Evolutionary conservation across 2,797 vertebrate genomes (phyloP), one percentile per base, ranked within the genome.

Genomic region (Petrocephalus schoutedeni): DNA sequence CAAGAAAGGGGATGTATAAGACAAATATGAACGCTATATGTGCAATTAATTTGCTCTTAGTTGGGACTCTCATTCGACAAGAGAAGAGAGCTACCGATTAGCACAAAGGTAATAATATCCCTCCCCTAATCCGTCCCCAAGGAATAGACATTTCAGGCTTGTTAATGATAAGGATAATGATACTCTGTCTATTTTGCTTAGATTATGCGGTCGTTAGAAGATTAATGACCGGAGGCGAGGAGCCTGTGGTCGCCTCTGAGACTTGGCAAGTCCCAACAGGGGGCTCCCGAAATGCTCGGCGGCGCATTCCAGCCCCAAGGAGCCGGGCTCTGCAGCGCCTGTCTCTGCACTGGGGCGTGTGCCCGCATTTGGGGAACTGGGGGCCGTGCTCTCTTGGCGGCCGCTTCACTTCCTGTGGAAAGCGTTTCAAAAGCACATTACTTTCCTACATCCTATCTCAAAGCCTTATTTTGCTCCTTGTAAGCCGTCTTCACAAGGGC

Each of bases 231-330:
- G 92, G 92, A 94, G 96, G 95, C 95, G 91, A 92, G 92, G 95
- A 96, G 95, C 96, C 96, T 96, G 94, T 88, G 94, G 96, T 96
- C 95, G 95, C 94, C 95, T 97, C 95, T 97, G 95, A 97, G 97
- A 93, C 91, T 93, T 95, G 96, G 94, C 98, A 95, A 98, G 98
- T 96, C 97, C 94, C 91, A 91, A 97, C 98, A 98, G 93, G 94
- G 91, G 94, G 89, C 92, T 92, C 96, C 98, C 98, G 96, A 97
- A 94, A 95, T 95, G 93, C 94, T 93, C 71, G 90, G 91, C 90
- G 86, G 93, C 92, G 91, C 96, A 97, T 97, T 97, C 96, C 97
- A 96, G 94, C 95, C 95, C 94, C 94, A 93, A 93, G 94, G 95
- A 95, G 94, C 93, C 92, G 91, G 6, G 92, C 90, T 94, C 94